A percentile compares a stretch with the other conserved stretches of the same genome.
Conservation (phyloP, 2,113 vertebrate genomes). For the Egretta garzetta region DNA sequence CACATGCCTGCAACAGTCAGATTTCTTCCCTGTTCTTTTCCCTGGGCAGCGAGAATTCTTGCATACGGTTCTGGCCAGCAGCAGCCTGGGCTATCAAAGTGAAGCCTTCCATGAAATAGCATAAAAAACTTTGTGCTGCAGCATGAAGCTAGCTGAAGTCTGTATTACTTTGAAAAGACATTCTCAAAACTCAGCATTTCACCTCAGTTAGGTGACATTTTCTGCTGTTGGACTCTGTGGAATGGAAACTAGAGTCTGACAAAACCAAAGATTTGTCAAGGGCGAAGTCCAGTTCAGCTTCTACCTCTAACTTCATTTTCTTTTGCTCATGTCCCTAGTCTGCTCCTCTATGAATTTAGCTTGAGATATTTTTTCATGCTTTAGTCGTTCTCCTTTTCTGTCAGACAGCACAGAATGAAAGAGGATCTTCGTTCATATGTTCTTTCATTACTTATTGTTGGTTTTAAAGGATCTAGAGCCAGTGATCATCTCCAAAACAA, state of each 20-base stretch:
- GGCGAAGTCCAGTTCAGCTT: not conserved
- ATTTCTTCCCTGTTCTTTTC: not conserved
- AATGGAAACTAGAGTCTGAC: not conserved
- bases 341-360: not conserved
- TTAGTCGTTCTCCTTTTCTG: not conserved
- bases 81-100: not conserved
- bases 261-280: not conserved
- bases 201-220: not conserved
- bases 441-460: not conserved
- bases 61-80: not conserved
- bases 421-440: not conserved
- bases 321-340: not conserved
- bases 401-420: not conserved
- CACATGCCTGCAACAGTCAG: not conserved
- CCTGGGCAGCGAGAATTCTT: not conserved
- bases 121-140: not conserved
- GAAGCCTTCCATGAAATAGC: not conserved
- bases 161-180: not conserved
- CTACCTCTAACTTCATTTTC: not conserved
- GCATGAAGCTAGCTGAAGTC: not conserved
- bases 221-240: not conserved
- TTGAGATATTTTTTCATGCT: not conserved
- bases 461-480: not conserved
- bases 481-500: not conserved
- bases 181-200: not conserved